Base-by-base conservation (phyloP, 2,888 invertebrate genomes). In the Cepaea hortensis region DNA sequence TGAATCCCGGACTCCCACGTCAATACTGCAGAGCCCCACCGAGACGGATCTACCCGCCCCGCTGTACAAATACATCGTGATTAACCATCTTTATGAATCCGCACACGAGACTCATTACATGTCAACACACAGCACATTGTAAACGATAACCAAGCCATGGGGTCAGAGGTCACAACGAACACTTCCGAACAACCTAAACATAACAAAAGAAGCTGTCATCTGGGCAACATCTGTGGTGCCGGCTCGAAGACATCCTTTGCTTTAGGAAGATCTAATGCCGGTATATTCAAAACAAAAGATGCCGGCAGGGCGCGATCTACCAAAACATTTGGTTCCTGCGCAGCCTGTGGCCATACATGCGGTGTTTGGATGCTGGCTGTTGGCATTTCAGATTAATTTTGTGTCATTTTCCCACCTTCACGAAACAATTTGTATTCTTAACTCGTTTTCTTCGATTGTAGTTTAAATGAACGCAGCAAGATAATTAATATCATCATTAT, bases 191-290 rank as follows among this genome's bases (percentile, higher is more conserved):
- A 72, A 82, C 23, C 50, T 35, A 82, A 72, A 72, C 82, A 82
- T 7, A 82, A 72, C 82, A 82, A 50, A 72, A 72, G 23, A 23
- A 1, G 15, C 65, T 82, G 61, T 82, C 82, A 82, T 72, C 72
- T 82, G 82, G 72, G 7, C 70, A 55, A 0, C 82, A 82, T 82
- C 72, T 73, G 73, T 55, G 9, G 20, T n/a, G 48, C 4, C 46
- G 7, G 18, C 65, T 80, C 18, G 20, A 7, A 23, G 68, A 46
- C n/a, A 70, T 50, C 46, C 81, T 68, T 68, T 68, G 23, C 48
- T 68, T 11, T 20, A 20, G 81, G 48, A 81, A 81, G 70, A 81
- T 61, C 23, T 62, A 23, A n/a, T 62, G 15, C 79, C 18, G 62
- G 62, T 11, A 62, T 15, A 62, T 35, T 20, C 68, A 20, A 46